These are phyloP conservation scores for Lycocorax pyrrhopterus DNA, from an alignment of 2,113 vertebrate species.

Conservation along the genomic window DNA sequence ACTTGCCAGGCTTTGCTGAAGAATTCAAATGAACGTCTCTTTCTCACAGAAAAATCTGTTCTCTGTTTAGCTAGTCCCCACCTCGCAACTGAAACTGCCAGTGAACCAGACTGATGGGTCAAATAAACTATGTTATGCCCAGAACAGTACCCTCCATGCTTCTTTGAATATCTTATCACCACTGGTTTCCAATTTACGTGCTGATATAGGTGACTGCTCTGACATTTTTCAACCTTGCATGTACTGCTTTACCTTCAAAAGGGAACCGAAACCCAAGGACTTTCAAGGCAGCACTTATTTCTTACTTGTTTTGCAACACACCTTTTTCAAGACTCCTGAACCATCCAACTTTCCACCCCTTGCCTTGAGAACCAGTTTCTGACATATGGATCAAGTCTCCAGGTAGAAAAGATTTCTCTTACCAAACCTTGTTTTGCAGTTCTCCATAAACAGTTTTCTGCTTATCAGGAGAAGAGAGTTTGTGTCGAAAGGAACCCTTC, in stretches of 20 bases:
- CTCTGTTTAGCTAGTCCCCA: neutral
- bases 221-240: conserved; percentile 43
- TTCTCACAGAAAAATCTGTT: conserved; percentile 18
- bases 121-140: neutral
- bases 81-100: neutral
- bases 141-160: neutral
- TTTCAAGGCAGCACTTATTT: conserved; percentile 40
- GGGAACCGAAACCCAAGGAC: conserved; percentile 50
- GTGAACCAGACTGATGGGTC: neutral
- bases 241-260: conserved; percentile 33
- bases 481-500: neutral
- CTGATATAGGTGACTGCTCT: conserved; percentile 19
- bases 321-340: neutral
- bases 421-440: neutral
- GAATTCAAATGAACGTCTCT: neutral
- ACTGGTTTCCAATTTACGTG: conserved; percentile 15
- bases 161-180: neutral
- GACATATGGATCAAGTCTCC: neutral
- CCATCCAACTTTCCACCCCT: neutral
- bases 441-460: neutral
- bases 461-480: neutral
- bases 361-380: neutral
- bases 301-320: conserved; percentile 6
- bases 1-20: neutral
- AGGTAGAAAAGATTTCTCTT: neutral